A percentile compares a stretch with the other conserved stretches of the same genome.
These are phyloP conservation scores for Cotesia vestalis DNA, from an alignment of 1,140 invertebrate species.

Conservation along the genomic window DNA sequence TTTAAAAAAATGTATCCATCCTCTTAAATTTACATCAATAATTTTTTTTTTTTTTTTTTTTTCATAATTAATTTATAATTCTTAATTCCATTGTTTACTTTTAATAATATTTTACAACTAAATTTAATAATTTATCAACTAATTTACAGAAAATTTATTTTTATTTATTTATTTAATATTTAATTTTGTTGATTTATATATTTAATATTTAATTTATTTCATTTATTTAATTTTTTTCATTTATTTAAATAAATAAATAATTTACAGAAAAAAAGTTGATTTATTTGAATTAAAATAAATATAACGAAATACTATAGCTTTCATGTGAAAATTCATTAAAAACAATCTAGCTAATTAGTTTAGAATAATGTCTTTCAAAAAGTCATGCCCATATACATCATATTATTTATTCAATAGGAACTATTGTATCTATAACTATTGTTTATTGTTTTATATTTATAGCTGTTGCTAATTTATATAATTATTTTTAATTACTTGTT, in stretches of 20 bases:
- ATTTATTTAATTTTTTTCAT: too few relatives aligned
- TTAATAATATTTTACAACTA: too few relatives aligned
- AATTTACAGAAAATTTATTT: too few relatives aligned
- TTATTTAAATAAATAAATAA: too few relatives aligned
- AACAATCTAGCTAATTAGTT: conserved; percentile 7
- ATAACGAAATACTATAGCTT: conserved; percentile 47
- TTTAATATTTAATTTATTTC: too few relatives aligned
- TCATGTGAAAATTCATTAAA: conserved; percentile 53
- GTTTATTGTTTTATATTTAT: conserved; percentile 35
- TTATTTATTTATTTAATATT: too few relatives aligned
- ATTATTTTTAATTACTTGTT: conserved; percentile 31
- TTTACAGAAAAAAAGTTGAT: too few relatives aligned
- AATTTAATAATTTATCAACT: too few relatives aligned
- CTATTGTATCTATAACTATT: conserved; percentile 13
- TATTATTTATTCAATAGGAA: conserved; percentile 8
- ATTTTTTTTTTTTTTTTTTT: too few relatives aligned
- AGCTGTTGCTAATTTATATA: conserved; percentile 23
- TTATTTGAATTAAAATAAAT: background rate
- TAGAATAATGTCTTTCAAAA: background rate
- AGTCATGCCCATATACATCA: conserved; percentile 10
- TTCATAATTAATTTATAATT: too few relatives aligned
- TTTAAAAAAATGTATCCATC: background rate
- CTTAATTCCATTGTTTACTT: too few relatives aligned
- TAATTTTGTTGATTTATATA: too few relatives aligned
- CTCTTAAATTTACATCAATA: background rate